Evolutionary conservation across 2,888 invertebrate species (phyloP), one percentile per base, ranked within the genome.

Genomic region (Augochlorella aurata): DNA sequence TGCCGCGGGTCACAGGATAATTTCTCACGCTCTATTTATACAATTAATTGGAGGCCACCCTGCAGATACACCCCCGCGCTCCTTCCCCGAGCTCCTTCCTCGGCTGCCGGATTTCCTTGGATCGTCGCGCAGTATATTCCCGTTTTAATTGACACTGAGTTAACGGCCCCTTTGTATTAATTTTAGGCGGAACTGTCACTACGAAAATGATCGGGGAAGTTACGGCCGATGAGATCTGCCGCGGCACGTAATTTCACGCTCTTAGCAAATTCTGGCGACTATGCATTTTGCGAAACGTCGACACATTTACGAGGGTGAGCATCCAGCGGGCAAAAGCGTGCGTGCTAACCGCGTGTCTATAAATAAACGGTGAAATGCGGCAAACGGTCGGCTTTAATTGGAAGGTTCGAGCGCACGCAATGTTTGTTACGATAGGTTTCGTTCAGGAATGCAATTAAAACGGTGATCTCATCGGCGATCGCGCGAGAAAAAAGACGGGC

Each of bases 331-430:
- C 88, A 85, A 87, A 84, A 85, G 87, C 85, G 85, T 86, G 88
- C 91, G 88, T 88, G 90, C 90, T 90, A 91, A 91, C 90, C 87
- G 87, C 81, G 87, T 79, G 86, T 83, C 89, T 89, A 92, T 91
- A 91, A 92, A 92, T 91, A 91, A 91, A 90, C 89, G 86, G 87
- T 83, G 85, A 89, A 91, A 91, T 91, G 89, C 90, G 82, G 88
- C 89, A 89, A 89, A 89, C 85, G 87, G 85, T 86, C 85, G 85
- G 89, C 88, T 92, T 90, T 91, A 91, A 92, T 91, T 91, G 91
- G 88, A 90, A 89, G 89, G 88, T 88, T 85, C 85, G 87, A 77
- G 70, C 85, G 82, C 91, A 90, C 89, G 91, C 92, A 86, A 89
- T 85, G 85, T 88, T 90, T 81, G 89, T 90, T 90, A 89, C 87